These are phyloP conservation scores for Cavia porcellus DNA, from an alignment of 2,113 vertebrate genomes.

Conservation along the genomic window DNA sequence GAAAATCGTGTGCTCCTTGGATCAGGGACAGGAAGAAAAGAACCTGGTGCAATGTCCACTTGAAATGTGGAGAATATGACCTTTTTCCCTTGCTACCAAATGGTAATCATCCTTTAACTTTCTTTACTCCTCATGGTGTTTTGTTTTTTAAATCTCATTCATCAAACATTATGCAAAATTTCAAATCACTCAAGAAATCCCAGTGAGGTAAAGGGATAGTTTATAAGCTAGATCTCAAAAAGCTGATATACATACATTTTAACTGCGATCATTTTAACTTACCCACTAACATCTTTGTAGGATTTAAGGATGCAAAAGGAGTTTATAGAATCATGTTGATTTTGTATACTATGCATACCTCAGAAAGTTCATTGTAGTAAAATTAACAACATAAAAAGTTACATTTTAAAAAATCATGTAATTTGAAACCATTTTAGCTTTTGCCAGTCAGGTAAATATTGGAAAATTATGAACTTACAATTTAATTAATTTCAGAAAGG, in stretches of 20 bases:
- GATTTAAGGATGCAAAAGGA: not conserved
- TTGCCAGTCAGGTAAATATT: not conserved
- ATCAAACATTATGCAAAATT: not conserved
- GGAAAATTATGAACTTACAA: not conserved
- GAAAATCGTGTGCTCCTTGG: not conserved
- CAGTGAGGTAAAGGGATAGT: not conserved
- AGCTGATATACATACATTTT: not conserved
- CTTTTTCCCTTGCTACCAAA: not conserved
- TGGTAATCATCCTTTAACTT: not conserved
- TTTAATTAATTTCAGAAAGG: conserved; percentile 43
- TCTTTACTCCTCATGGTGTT: not conserved
- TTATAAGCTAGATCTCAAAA: not conserved
- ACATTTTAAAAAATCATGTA: not conserved
- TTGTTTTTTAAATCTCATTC: not conserved
- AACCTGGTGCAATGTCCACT: not conserved
- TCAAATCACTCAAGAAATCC: not conserved
- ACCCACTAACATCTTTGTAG: not conserved
- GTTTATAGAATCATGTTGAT: not conserved
- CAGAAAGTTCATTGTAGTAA: not conserved
- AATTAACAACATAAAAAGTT: conserved; percentile 20
- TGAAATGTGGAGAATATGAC: not conserved
- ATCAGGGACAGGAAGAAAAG: not conserved
- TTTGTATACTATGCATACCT: not conserved
- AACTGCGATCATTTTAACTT: not conserved
- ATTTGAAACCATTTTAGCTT: conserved; percentile 21